These are phyloP conservation scores for Cataglyphis rosenhaueri DNA, from an alignment of 2,888 invertebrate species.

Conservation along the genomic window DNA sequence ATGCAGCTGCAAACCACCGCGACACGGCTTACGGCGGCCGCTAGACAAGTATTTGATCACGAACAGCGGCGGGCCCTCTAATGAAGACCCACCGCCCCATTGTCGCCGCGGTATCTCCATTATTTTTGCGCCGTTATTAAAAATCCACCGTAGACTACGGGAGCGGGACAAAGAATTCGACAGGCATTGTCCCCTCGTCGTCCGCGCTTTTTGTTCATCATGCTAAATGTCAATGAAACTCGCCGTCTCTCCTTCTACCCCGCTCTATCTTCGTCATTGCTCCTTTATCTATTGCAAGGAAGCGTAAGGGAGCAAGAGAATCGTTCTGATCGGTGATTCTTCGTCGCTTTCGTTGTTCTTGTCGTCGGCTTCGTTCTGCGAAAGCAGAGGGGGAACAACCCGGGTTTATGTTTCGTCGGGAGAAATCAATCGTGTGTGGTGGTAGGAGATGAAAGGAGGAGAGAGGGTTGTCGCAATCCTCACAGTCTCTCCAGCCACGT, in stretches of 20 bases:
- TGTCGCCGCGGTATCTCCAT: constrained; percentile 82
- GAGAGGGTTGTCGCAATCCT: constrained; percentile 37
- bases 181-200: constrained; percentile 82
- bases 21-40: constrained; percentile 55
- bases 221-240: constrained; percentile 83
- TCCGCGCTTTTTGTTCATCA: constrained; percentile 79
- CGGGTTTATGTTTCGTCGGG: constrained; percentile 52
- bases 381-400: constrained; percentile 32
- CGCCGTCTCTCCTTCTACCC: constrained; percentile 68
- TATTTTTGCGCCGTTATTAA: constrained; percentile 85
- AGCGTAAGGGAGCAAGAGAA: constrained; percentile 24
- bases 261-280: constrained; percentile 12
- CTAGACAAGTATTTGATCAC: constrained; percentile 76
- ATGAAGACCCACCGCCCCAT: constrained; percentile 80
- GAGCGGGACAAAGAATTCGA: constrained; percentile 83
- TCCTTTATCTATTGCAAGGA: constrained; percentile 22
- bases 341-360: constrained; percentile 42
- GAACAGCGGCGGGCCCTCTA: constrained; percentile 71
- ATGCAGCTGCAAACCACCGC: constrained; percentile 56
- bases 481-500: constrained; percentile 33
- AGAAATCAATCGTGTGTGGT: constrained; percentile 69
- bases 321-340: constrained; percentile 39
- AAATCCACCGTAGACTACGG: constrained; percentile 79
- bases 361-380: constrained; percentile 39
- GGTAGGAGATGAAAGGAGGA: neutral